Evolutionary conservation across 2,797 vertebrate genomes (phyloP), one percentile per base, ranked within the genome.

Genomic region (Cossypha polioptera): DNA sequence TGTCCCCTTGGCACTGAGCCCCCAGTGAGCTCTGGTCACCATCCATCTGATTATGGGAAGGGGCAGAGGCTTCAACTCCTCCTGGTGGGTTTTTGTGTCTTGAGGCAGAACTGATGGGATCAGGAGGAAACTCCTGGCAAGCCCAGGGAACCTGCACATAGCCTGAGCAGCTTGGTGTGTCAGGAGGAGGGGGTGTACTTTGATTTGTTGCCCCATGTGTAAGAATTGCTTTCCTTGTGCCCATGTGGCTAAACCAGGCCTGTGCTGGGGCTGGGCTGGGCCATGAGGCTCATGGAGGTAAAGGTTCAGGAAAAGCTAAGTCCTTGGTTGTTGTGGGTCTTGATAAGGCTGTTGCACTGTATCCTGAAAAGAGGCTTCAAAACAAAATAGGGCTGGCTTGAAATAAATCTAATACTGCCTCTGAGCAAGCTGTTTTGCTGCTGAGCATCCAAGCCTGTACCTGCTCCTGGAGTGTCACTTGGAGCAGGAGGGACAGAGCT

Each of bases 11-110:
- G 35, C 1, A 2, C 16, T 5, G 13, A 57, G 19, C 1, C 19
- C 13, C 5, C 22, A 0, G 8, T 1, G 36, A 76, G 12, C 8
- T 25, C 31, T 2, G 1, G 17, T 9, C 3, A 1, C 18, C 4
- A 2, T 7, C 5, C 35, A 73, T 40, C n/a, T 57, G 15, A 1
- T 5, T 0, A 0, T 5, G 29, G 48, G n/a, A 40, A 22, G 43
- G 63, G 45, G 20, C 14, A 66, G 67, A 25, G 29, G 15, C 2
- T 87, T 19, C 2, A 2, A 19, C 21, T 48, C 1, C 6, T 77
- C 9, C 15, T 0, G 0, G 3, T 13, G 28, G 26, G 21, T 33
- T 51, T 75, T 36, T 38, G 15, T n/a, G 21, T n/a, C 31, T 25
- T 28, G 13, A 25, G 33, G 45, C 40, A 76, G 33, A 55, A n/a